Evolutionary conservation across 2,797 vertebrate genomes (phyloP).

Genomic region (Pipistrellus pipistrellus): DNA sequence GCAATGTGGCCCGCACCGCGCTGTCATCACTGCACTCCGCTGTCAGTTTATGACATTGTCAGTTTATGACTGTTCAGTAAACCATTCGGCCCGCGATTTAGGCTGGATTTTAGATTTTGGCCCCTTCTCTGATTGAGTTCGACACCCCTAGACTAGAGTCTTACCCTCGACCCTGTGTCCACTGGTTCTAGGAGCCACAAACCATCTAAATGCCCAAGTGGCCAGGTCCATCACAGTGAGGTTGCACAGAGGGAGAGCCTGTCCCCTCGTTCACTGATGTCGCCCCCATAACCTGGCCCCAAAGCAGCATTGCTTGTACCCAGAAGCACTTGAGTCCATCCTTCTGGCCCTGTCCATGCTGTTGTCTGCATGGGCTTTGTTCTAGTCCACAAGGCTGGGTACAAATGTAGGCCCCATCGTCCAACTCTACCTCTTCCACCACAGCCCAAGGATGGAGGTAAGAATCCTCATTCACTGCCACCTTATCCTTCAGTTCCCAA

Average conservation of each 20-base stretch:
- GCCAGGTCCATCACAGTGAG: background rate
- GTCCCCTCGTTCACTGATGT: background rate
- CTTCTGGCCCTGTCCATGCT: background rate
- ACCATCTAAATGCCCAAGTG: background rate
- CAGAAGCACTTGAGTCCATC: background rate
- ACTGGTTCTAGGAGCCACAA: background rate
- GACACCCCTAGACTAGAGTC: background rate
- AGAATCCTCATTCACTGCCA: background rate
- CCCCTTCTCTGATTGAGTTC: too few relatives aligned
- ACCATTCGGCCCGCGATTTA: too few relatives aligned
- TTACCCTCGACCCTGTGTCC: background rate
- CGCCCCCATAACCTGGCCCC: background rate
- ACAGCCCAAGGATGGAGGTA: background rate
- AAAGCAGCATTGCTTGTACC: background rate
- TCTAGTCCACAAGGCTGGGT: background rate
- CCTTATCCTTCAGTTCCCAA: background rate
- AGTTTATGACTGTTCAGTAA: too few relatives aligned
- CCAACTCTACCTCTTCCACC: background rate
- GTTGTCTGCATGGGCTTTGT: background rate
- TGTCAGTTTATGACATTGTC: too few relatives aligned
- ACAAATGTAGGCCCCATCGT: background rate
- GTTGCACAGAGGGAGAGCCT: background rate
- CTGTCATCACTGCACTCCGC: too few relatives aligned
- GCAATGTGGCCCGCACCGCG: too few relatives aligned
- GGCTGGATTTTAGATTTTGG: too few relatives aligned